Conservation (phyloP, 2,113 vertebrate species). For the Benitochromis conjunctus region DNA sequence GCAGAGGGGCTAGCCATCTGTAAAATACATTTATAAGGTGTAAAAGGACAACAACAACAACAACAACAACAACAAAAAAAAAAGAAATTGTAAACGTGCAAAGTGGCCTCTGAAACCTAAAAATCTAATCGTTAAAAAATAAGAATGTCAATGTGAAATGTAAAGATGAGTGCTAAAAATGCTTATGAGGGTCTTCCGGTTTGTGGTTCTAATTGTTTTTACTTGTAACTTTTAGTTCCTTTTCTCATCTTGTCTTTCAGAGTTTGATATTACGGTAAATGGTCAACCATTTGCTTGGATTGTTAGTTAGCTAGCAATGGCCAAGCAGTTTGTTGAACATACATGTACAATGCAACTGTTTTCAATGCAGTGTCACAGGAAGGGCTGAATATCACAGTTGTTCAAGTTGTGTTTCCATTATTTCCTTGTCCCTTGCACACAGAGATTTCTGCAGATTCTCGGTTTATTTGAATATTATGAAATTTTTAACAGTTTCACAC, state of each 20-base stretch:
- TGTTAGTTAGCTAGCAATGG: not conserved
- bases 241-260: not conserved
- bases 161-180: too few relatives aligned
- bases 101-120: not conserved
- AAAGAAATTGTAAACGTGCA: not conserved
- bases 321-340: not conserved
- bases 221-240: not conserved
- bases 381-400: not conserved
- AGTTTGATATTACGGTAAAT: not conserved
- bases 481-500: not conserved
- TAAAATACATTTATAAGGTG: not conserved
- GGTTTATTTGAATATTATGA: not conserved
- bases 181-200: not conserved
- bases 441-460: not conserved
- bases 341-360: not conserved
- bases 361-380: not conserved
- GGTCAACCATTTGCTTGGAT: not conserved
- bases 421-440: not conserved
- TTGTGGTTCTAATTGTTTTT: not conserved
- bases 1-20: not conserved
- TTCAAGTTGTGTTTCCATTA: not conserved
- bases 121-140: not conserved
- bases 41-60: too few relatives aligned
- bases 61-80: too few relatives aligned
- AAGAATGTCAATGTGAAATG: fast-evolving